These are phyloP conservation scores for Drosophila macrothrix DNA, from an alignment of 2,888 invertebrate species.

Conservation along the genomic window DNA sequence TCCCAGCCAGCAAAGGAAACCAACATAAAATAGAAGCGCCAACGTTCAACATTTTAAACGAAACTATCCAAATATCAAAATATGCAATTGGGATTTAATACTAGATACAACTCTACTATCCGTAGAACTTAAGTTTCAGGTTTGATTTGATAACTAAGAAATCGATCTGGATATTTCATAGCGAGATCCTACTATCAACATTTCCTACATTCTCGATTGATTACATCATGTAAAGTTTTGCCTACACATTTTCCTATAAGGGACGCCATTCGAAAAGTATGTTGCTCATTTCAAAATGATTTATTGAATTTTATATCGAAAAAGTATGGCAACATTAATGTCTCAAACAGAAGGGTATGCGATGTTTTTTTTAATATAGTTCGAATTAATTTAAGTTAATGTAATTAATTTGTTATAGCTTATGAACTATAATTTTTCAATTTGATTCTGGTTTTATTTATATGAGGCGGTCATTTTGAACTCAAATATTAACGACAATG, in stretches of 20 bases:
- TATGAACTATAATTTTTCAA: background rate
- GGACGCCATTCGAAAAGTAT: too few species aligned
- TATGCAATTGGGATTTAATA: background rate
- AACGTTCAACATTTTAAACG: background rate
- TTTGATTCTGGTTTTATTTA: background rate
- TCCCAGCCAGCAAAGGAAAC: background rate
- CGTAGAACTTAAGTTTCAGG: background rate
- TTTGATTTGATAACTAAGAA: background rate
- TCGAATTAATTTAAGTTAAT: background rate
- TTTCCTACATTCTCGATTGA: background rate
- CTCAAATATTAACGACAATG: background rate
- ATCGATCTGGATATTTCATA: background rate
- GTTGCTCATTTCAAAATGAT: background rate
- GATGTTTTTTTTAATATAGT: background rate
- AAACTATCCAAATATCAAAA: conserved; percentile 42
- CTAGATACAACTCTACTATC: background rate
- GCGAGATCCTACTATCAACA: background rate
- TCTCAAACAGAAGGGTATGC: background rate
- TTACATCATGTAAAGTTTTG: background rate
- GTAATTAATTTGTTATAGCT: background rate
- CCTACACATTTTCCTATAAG: background rate
- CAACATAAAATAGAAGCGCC: background rate
- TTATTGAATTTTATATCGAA: background rate
- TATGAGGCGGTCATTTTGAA: background rate
- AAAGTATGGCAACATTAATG: background rate